These are phyloP conservation scores for Andrena cerasifolii DNA, from an alignment of 1,140 invertebrate species.

Conservation along the genomic window DNA sequence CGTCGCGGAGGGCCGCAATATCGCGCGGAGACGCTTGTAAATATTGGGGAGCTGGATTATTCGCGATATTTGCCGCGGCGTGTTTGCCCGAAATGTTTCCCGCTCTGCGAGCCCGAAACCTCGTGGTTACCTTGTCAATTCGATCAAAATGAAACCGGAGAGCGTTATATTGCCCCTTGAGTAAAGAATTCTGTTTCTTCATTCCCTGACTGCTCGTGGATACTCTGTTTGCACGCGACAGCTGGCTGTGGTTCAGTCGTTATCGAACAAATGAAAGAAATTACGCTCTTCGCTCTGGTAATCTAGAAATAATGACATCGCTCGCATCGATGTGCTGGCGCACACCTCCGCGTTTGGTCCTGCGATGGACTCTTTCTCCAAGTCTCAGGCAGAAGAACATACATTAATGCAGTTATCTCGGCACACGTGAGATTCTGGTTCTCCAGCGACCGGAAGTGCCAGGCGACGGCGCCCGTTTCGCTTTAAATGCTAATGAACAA, in stretches of 20 bases:
- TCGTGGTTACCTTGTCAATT: background rate
- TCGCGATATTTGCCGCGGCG: background rate
- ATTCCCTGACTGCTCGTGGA: no score
- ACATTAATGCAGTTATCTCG: background rate
- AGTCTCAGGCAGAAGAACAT: no score
- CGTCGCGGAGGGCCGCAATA: background rate
- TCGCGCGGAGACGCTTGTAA: background rate
- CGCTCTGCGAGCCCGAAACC: background rate
- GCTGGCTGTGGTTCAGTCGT: no score
- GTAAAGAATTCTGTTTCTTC: no score
- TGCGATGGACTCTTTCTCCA: background rate
- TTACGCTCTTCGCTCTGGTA: background rate
- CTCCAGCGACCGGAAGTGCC: slow-evolving; percentile 9
- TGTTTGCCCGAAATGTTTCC: background rate
- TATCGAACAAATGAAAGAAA: no score
- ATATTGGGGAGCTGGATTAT: background rate
- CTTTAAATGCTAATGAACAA: slow-evolving; percentile 74
- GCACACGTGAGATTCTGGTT: slow-evolving; percentile 2
- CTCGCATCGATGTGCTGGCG: no score
- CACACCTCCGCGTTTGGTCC: background rate
- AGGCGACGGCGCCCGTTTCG: slow-evolving; percentile 59
- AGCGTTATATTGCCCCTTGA: no score
- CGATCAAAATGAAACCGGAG: no score
- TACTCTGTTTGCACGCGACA: no score
- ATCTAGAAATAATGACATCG: no score